Evolutionary conservation across 2,113 vertebrate genomes (phyloP).

Genomic region (Sturnus vulgaris): DNA sequence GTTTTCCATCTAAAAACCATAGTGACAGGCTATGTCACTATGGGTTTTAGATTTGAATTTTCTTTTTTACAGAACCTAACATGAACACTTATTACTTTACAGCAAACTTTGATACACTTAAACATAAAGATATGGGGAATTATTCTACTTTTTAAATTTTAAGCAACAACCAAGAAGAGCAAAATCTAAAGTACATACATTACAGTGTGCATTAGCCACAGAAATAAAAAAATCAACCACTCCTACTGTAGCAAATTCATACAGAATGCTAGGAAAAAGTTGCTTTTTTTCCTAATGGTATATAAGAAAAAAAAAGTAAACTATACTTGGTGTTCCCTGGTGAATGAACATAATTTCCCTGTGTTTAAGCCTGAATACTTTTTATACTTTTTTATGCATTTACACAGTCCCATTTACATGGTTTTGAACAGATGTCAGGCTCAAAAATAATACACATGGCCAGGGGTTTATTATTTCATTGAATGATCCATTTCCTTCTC

Average conservation of each 20-base stretch:
- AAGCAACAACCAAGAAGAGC: neutral
- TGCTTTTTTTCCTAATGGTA: neutral
- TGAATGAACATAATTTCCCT: neutral
- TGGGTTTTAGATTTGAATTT: neutral
- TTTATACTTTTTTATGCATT: neutral
- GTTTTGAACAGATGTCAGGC: neutral
- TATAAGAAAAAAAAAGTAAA: neutral
- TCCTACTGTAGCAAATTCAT: neutral
- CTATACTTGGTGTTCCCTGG: neutral
- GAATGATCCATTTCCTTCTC: neutral
- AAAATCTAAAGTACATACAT: neutral
- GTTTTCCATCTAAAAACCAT: accelerated
- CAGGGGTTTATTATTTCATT: neutral
- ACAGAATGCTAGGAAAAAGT: neutral
- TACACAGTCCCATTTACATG: neutral
- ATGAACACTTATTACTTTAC: neutral
- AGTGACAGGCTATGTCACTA: neutral
- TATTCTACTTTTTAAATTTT: neutral
- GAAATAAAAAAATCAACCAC: neutral
- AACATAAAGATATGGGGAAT: neutral
- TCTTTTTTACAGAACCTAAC: neutral
- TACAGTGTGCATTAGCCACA: neutral
- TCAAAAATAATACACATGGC: neutral
- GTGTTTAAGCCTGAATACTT: neutral
- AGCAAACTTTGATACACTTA: neutral